Evolutionary conservation across 1,140 invertebrate genomes (phyloP).

Genomic region (Penaeus indicus): DNA sequence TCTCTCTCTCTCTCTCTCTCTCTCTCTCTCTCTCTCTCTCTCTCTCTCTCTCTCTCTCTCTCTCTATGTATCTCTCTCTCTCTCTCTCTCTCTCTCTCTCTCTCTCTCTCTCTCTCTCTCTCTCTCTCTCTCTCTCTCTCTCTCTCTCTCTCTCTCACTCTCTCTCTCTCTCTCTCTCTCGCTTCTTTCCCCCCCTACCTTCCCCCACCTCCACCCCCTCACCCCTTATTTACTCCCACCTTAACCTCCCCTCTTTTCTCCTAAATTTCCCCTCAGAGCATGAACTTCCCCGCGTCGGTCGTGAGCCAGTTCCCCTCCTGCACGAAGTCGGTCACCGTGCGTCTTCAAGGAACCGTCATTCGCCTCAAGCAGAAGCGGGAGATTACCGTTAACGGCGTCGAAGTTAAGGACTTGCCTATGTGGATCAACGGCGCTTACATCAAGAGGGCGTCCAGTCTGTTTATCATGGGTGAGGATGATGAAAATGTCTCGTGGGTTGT

Average conservation of each 20-base stretch:
- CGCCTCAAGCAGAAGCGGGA: conserved; percentile 81
- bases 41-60: neutral
- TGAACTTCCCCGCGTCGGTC: conserved; percentile 75
- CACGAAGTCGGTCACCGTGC: conserved; percentile 83
- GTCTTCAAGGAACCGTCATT: conserved; percentile 72
- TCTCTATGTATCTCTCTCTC: neutral
- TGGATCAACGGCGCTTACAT: conserved; percentile 76
- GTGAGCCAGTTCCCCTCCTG: conserved; percentile 80
- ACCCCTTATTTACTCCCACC: neutral
- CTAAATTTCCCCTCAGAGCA: conserved; percentile 71
- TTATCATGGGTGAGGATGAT: conserved; percentile 75
- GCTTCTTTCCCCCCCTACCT: neutral
- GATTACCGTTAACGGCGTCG: conserved; percentile 79
- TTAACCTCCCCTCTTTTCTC: neutral
- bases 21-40: neutral
- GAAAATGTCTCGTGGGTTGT: neutral
- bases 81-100: neutral
- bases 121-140: neutral
- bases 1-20: conserved; percentile 11
- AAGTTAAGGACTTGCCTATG: conserved; percentile 78
- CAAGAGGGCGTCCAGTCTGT: conserved; percentile 82
- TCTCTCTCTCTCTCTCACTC: neutral
- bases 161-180: conserved; percentile 23
- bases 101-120: neutral
- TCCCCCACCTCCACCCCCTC: neutral